Base-by-base conservation (phyloP, 2,888 invertebrate genomes). In the Epinotia bilunana region DNA sequence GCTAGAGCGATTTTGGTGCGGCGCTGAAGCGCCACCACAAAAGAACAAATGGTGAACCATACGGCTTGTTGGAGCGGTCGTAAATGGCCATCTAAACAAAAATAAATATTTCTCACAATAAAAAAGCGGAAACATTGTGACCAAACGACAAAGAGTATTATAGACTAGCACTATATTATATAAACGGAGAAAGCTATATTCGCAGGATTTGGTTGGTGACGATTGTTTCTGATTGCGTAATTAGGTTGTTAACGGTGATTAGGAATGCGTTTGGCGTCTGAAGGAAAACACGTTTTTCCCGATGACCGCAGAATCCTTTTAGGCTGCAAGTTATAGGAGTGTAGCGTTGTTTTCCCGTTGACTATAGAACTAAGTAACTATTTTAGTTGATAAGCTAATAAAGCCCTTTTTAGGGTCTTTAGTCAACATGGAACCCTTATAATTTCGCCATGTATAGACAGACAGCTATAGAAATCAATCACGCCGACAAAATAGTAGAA, bases 301-400 rank as follows among this genome's bases (percentile, higher is more conserved):
- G 82, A 83, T 83, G 79, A 84, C 86, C 87, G 80, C 90, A 89
- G 89, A 90, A 88, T 91, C 91, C 90, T 91, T 91, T 83, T 83
- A 84, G 80, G 77, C 68, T 18, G 60, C 7, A 62, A 82, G 82
- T 77, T 53, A 80, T 11, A 77, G 74, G 79, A 77, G 77, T 20
- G 16, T 11, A 57, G 75, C 75, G 74, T 12, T 3, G 46, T 3
- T 3, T 3, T 13, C 0, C 13, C 43, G 9, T 43, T 43, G 11
- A 12, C 12, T 11, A 12, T 3, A 28, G 23, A 28, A 33, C 33
- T 33, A 33, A 5, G 6, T 33, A 33, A 5, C 4, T 33, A 33
- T 33, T 33, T 33, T 33, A 28, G 23, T 28, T 28, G 3, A 28
- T 28, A 3, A 2, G 23, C 23, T 28, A 28, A 28, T 28, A 28